Percentiles rank a stretch among this genome's conserved stretches.
Evolutionary conservation across 2,797 vertebrate genomes (phyloP).

Genomic region (Megaceryle alcyon): DNA sequence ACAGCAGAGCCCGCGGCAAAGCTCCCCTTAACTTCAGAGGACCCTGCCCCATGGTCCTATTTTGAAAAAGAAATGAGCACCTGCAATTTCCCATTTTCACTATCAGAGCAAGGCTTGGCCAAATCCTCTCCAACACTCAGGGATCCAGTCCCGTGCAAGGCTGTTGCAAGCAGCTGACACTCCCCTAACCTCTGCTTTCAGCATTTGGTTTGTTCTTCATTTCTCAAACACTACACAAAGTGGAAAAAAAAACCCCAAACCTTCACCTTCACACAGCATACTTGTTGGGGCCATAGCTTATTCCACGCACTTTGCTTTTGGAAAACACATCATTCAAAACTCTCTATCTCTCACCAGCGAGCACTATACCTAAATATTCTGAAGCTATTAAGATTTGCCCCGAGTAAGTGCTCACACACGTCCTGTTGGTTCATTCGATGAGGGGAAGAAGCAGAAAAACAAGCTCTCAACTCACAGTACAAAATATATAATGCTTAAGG

Average conservation of each 20-base stretch:
- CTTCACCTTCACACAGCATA: not conserved
- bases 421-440: not conserved
- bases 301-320: not conserved
- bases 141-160: not conserved
- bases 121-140: not conserved
- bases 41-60: not conserved
- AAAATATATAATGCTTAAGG: not conserved
- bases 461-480: not conserved
- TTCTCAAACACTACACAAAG: not conserved
- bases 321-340: not conserved
- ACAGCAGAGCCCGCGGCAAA: not conserved
- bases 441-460: not conserved
- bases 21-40: not conserved
- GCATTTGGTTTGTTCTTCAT: not conserved
- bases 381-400: not conserved
- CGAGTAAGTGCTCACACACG: not conserved
- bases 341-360: not conserved
- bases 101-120: not conserved
- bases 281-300: not conserved
- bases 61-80: not conserved
- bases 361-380: not conserved
- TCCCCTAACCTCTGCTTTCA: not conserved
- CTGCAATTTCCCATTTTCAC: not conserved
- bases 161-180: not conserved
- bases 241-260: not conserved